Evolutionary conservation across 2,888 invertebrate species (phyloP), one percentile per base, ranked within the genome.

Genomic region (Drosophila pseudotakahashii): DNA sequence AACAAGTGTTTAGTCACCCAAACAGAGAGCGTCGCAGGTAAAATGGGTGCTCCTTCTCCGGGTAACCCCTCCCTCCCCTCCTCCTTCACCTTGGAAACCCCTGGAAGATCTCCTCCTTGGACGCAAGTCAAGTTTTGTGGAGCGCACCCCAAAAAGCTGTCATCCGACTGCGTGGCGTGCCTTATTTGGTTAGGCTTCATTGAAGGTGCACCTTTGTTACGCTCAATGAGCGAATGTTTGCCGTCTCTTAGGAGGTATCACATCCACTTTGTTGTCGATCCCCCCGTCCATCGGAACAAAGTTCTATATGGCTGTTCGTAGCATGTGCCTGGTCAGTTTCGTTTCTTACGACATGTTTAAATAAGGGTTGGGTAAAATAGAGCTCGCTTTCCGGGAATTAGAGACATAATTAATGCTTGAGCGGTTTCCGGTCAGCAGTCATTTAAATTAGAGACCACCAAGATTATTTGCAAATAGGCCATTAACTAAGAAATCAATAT

Each of bases 1-100:
- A 88, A 90, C 91, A 91, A 91, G 91, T 91, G 91, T 91, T 89
- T 91, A 91, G 89, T 91, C 90, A 90, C 86, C 88, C 84, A 88
- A 77, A 64, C 58, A 81, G 75, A 81, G 75, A 77, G 63, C 76
- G 75, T 57, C 68, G 78, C 88, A 88, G 88, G 89, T 89, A 89
- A 83, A 79, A 70, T 87, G 82, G 78, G 88, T 81, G 88, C 77
- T 79, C 70, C 63, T 63, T 44, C 14, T 34, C 45, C 52, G 32
- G 47, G 19, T 16, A 23, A 30, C 42, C 30, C 53, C 41, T 47
- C 45, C 13, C 2, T 2, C 19, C 2, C 19, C 19, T 36, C 32
- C 13, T 32, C 32, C 23, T 5, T 30, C 13, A 11, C 6, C 48
- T 14, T 45, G 50, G 19, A n/a, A 34, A 37, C 16, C 36, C 32